Base-by-base conservation (phyloP, 1,140 invertebrate genomes). In the Caenorhabditis tropicalis region DNA sequence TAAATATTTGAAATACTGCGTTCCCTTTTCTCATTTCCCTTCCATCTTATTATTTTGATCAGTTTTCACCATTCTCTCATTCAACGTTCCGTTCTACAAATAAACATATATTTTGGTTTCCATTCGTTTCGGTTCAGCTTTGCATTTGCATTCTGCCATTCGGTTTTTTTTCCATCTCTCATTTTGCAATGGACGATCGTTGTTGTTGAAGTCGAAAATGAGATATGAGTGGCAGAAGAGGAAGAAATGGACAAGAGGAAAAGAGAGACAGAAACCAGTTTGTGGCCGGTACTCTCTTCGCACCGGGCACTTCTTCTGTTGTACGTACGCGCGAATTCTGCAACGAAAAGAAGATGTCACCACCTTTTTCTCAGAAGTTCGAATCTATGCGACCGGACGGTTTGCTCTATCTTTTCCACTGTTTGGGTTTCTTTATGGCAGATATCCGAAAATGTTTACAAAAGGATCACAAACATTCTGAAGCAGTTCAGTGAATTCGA, bases 101-200 rank as follows among this genome's bases (percentile, higher is more conserved):
- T 43, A 43, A 43, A 74, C 43, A 74, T 46, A n/a, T 74, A 74
- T 46, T 74, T 74, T 74, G 36, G 29, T 3, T 31, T 27, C 31
- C n/a, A 15, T 19, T 58, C 29, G 21, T 2, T 58, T 65, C 58
- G 4, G 7, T 19, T 65, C n/a, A 5, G 36, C 24, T 39, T 43
- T 74, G 33, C 65, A 74, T 43, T n/a, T 74, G 65, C 58, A 51
- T 27, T 74, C 65, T 43, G 36, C 65, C 65, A 74, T 74, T 74
- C 65, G n/a, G 5, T 74, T 43, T 74, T 74, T 74, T 74, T 19
- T 24, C 29, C 53, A 58, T 65, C 21, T 43, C n/a, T 19, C 36
- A 33, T 46, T 74, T 74, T 74, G 36, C 36, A 21, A 10, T 46
- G 36, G 7, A 9, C 19, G 65, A 43, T 74, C 36, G 33, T 19